Conservation (phyloP, 2,113 vertebrate genomes). For the Nothoprocta pentlandii region DNA sequence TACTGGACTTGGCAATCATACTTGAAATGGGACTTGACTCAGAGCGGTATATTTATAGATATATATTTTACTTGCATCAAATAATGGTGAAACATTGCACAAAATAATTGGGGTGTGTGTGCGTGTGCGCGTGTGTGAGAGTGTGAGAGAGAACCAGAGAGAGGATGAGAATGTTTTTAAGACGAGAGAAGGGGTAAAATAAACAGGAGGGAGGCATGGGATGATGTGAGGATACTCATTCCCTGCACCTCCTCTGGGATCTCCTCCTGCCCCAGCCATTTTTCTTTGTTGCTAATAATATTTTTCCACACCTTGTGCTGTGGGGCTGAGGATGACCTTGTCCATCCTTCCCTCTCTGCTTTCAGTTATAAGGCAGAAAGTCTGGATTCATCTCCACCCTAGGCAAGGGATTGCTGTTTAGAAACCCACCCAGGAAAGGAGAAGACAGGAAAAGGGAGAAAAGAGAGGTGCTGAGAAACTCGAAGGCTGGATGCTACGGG, state of each 20-base stretch:
- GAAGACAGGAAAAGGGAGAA: conserved; percentile 28
- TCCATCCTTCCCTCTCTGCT: conserved; percentile 43
- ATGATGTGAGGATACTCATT: background rate
- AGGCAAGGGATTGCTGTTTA: conserved; percentile 51
- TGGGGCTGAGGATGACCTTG: conserved; percentile 48
- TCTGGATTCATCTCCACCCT: conserved; percentile 56
- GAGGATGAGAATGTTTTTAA: conserved; percentile 27
- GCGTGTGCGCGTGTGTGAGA: background rate
- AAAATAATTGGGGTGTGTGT: conserved; percentile 50
- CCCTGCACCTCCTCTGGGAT: conserved; percentile 9
- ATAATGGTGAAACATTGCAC: conserved; percentile 71
- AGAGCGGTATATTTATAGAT: conserved; percentile 71
- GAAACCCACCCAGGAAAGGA: conserved; percentile 35
- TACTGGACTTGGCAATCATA: conserved; percentile 67
- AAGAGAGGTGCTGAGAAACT: conserved; percentile 29
- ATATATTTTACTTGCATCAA: conserved; percentile 78
- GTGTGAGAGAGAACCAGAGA: background rate
- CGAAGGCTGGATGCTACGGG: background rate
- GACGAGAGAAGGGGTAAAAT: conserved; percentile 10
- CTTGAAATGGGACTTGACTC: conserved; percentile 76
- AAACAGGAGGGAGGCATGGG: conserved; percentile 22
- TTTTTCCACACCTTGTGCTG: conserved; percentile 64
- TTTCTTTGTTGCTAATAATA: conserved; percentile 61
- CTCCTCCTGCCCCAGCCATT: conserved; percentile 23
- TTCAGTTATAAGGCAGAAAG: conserved; percentile 33